These are phyloP conservation scores for Tylochromis polylepis DNA, from an alignment of 2,113 vertebrate species.

Conservation along the genomic window DNA sequence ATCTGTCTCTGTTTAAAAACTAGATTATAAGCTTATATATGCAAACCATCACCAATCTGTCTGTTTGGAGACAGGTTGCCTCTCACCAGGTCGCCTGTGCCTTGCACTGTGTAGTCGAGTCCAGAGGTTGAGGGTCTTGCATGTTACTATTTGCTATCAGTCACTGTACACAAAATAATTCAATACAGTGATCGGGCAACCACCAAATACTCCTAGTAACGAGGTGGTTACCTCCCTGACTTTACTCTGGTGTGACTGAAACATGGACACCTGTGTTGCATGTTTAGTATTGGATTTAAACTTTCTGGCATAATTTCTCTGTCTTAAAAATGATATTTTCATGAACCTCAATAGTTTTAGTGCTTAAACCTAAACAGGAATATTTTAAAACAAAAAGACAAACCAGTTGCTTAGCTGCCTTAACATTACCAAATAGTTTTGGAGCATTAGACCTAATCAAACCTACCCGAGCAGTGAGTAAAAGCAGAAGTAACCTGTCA, in stretches of 20 bases:
- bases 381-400: neutral
- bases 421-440: neutral
- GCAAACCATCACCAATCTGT: neutral
- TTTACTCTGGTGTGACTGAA: neutral
- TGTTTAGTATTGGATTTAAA: neutral
- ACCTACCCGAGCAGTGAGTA: neutral
- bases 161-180: neutral
- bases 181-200: neutral
- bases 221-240: neutral
- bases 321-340: neutral
- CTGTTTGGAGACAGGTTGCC: neutral
- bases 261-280: neutral
- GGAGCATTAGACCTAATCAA: neutral
- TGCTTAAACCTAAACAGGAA: neutral
- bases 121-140: neutral
- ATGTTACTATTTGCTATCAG: neutral
- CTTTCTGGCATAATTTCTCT: neutral
- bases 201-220: rapidly evolving
- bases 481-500: neutral
- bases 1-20: neutral
- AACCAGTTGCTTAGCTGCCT: neutral
- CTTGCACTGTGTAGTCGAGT: neutral
- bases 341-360: neutral
- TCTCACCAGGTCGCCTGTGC: neutral
- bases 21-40: neutral